A percentile compares a stretch with the other conserved stretches of the same genome.
Conservation (phyloP, 2,888 invertebrate genomes). For the Amblyjoppa proteus region DNA sequence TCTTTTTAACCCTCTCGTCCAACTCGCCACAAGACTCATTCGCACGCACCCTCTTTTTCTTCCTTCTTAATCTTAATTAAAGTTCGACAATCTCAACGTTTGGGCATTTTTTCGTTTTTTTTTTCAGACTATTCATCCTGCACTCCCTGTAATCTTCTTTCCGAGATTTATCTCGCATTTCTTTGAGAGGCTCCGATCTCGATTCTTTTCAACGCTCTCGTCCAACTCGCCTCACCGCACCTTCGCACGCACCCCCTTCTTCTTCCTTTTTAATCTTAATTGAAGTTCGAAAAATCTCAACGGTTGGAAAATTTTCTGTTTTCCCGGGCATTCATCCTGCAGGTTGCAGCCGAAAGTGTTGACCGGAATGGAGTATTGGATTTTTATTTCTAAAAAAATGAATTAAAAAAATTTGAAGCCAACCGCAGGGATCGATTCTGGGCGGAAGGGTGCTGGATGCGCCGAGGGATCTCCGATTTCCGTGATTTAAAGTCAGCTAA, state of each 20-base stretch:
- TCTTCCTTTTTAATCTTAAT: neutral
- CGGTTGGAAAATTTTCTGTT: neutral
- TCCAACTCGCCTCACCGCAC: neutral
- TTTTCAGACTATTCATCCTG: constrained; percentile 5
- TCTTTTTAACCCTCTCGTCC: constrained; percentile 4
- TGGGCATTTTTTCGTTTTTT: neutral
- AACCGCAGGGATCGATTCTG: constrained; percentile 27
- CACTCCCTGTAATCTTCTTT: constrained; percentile 35
- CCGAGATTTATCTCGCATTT: constrained; percentile 45
- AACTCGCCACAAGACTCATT: neutral
- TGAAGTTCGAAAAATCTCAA: neutral
- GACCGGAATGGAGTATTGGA: constrained; percentile 13
- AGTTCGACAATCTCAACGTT: neutral
- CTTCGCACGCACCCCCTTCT: neutral
- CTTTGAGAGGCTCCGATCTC: constrained; percentile 34
- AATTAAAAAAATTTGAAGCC: neutral
- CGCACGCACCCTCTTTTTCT: neutral
- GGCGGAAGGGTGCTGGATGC: neutral
- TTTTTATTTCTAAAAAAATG: neutral
- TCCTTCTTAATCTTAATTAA: neutral
- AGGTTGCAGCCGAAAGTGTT: neutral
- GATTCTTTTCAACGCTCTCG: constrained; percentile 17
- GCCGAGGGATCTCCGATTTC: constrained; percentile 43
- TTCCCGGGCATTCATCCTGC: neutral
- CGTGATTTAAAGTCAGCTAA: constrained; percentile 44